These are phyloP conservation scores for Latrodectus elegans DNA, from an alignment of 2,888 invertebrate genomes.

Conservation along the genomic window DNA sequence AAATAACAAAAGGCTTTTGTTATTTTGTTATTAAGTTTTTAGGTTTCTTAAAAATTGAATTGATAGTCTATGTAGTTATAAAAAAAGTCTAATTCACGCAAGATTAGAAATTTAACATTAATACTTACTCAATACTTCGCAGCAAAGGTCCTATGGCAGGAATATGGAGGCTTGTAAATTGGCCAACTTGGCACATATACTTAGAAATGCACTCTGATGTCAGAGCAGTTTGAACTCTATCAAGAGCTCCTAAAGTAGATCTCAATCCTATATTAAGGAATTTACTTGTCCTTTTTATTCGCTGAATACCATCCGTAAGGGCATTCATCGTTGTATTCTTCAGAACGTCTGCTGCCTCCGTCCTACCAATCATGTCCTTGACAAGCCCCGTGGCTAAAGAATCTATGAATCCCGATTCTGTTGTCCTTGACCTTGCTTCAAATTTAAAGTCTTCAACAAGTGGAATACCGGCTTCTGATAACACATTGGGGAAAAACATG, in stretches of 20 bases:
- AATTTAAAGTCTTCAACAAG: conserved; percentile 37
- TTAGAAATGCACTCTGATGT: conserved; percentile 37
- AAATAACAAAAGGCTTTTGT: too few relatives aligned
- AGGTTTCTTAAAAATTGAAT: too few relatives aligned
- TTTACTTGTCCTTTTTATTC: conserved; percentile 16
- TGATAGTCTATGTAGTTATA: too few relatives aligned
- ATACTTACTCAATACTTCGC: conserved; percentile 53
- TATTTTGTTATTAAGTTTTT: too few relatives aligned
- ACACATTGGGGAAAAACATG: conserved; percentile 4
- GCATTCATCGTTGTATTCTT: conserved; percentile 32
- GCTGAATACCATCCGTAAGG: conserved; percentile 12
- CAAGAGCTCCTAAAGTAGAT: conserved; percentile 10
- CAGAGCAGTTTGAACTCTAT: background rate
- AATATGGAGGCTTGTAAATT: conserved; percentile 33
- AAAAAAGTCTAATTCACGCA: background rate
- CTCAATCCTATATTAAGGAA: conserved; percentile 24
- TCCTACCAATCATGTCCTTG: conserved; percentile 40
- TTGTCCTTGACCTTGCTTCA: conserved; percentile 18
- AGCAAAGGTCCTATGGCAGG: conserved; percentile 40
- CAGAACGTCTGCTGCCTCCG: conserved; percentile 47
- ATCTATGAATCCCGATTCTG: conserved; percentile 41
- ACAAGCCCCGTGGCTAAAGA: conserved; percentile 24
- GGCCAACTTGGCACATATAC: conserved; percentile 49
- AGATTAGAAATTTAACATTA: background rate
- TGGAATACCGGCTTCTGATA: conserved; percentile 27